Conservation (phyloP, 2,113 vertebrate species). For the Psephotus haematonotus region DNA sequence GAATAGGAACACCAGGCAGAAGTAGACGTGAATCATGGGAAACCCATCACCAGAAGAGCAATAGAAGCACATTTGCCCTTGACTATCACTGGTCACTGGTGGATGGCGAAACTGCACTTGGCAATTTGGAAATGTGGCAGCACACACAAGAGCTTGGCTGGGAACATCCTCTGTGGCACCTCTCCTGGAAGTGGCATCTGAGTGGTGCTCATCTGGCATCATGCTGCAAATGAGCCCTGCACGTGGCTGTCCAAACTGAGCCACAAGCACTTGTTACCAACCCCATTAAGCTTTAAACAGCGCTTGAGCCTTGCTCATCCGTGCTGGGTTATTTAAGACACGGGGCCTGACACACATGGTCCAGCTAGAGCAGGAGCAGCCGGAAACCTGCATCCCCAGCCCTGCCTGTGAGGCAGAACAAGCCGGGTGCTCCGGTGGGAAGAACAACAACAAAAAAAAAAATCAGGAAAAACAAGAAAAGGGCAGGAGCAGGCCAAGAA, state of each 20-base stretch:
- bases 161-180: not conserved
- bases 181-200: not conserved
- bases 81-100: not conserved
- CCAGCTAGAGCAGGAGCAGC: not conserved
- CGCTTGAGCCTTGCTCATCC: not conserved
- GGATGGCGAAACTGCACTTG: not conserved
- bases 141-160: not conserved
- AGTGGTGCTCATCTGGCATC: not conserved
- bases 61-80: not conserved
- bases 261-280: not conserved
- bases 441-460: not conserved
- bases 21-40: fast-evolving
- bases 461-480: too few species aligned
- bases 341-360: fast-evolving
- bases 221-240: not conserved
- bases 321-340: not conserved
- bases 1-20: fast-evolving
- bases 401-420: not conserved
- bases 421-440: fast-evolving
- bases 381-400: not conserved
- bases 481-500: not conserved
- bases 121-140: not conserved
- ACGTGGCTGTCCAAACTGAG: not conserved
- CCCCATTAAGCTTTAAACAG: not conserved
- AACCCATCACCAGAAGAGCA: not conserved